Percentiles rank a stretch among this genome's conserved stretches.
These are phyloP conservation scores for Cenopis cana DNA, from an alignment of 2,888 invertebrate genomes.

Conservation along the genomic window DNA sequence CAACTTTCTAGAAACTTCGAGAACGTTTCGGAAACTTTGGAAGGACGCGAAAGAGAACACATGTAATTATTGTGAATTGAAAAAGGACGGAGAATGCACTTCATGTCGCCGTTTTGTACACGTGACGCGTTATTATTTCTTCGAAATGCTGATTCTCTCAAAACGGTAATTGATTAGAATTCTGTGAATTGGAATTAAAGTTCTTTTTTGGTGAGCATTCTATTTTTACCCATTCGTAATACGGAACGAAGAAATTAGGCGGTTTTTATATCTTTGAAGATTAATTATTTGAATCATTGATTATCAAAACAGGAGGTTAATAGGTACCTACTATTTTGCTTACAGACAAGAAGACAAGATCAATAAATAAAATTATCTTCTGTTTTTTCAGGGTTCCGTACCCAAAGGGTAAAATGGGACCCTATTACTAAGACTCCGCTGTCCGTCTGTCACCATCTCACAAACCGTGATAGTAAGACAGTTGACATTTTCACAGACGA, in stretches of 20 bases:
- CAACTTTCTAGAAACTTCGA: constrained; percentile 33
- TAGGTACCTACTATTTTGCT: too few species aligned
- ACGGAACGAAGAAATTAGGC: neutral
- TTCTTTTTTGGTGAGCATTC: neutral
- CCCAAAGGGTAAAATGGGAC: too few species aligned
- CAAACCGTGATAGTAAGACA: too few species aligned
- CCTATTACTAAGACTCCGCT: too few species aligned
- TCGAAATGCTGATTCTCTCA: constrained; percentile 32
- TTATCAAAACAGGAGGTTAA: too few species aligned
- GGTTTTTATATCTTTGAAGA: too few species aligned
- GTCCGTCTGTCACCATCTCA: too few species aligned
- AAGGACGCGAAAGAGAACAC: constrained; percentile 19
- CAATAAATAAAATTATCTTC: too few species aligned
- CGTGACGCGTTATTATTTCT: constrained; percentile 35
- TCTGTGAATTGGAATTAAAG: constrained; percentile 17
- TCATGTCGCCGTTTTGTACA: constrained; percentile 28
- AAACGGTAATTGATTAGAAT: constrained; percentile 19
- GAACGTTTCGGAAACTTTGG: constrained; percentile 31
- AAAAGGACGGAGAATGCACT: constrained; percentile 14
- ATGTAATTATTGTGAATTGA: neutral
- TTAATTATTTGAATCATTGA: too few species aligned
- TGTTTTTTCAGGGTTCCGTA: too few species aligned
- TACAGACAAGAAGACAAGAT: too few species aligned
- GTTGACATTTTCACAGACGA: too few species aligned
- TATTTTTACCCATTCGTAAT: neutral